Conservation (phyloP, 2,888 invertebrate species). For the Rhagium mordax region DNA sequence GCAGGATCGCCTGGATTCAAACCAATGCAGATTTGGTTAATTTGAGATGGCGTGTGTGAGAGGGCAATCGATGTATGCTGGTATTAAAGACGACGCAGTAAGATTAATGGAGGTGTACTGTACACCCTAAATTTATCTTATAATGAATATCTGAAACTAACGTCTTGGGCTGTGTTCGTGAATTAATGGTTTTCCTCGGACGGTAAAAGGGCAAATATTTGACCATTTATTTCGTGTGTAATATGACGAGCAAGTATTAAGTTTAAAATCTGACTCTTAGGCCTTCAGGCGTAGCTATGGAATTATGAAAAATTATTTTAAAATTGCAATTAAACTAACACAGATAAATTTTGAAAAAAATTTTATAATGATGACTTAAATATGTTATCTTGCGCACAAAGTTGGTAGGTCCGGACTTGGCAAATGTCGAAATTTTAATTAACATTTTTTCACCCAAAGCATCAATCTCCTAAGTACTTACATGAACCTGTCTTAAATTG, state of each 20-base stretch:
- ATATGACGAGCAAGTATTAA: background rate
- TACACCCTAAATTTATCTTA: conserved; percentile 57
- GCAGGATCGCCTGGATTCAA: conserved; percentile 40
- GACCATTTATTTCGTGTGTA: conserved; percentile 21
- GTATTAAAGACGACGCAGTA: conserved; percentile 58
- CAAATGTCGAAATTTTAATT: too few species aligned
- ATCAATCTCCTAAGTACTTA: background rate
- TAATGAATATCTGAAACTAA: conserved; percentile 56
- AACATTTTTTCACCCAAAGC: too few species aligned
- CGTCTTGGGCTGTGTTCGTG: conserved; percentile 40
- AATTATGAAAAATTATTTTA: too few species aligned
- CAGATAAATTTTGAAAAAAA: too few species aligned
- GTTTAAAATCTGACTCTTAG: background rate
- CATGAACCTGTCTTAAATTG: background rate
- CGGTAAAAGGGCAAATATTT: conserved; percentile 40
- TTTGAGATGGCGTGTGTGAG: conserved; percentile 45
- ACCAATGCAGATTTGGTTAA: conserved; percentile 49
- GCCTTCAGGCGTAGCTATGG: too few species aligned
- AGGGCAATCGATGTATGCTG: conserved; percentile 56
- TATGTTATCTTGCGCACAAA: too few species aligned
- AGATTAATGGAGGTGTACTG: conserved; percentile 55
- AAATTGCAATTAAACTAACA: too few species aligned
- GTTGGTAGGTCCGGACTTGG: too few species aligned
- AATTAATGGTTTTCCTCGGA: conserved; percentile 38
- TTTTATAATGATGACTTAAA: too few species aligned